Base-by-base conservation (phyloP, 2,113 vertebrate species). In the Rallus limicola region DNA sequence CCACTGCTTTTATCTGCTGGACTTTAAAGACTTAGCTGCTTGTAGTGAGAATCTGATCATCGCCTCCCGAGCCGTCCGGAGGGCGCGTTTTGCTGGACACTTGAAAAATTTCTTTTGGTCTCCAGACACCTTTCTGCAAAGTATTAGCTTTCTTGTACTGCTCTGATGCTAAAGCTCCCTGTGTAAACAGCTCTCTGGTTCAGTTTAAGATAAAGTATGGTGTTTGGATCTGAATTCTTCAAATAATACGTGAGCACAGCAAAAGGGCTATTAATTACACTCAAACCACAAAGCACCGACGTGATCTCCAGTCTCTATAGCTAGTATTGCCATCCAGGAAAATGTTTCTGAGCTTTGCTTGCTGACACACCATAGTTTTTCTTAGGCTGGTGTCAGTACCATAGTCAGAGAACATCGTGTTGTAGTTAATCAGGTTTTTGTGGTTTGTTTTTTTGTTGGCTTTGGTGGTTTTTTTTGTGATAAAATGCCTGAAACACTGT, bases 11-110 rank as follows among this genome's bases (percentile, higher is more conserved):
- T 96, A 98, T 98, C 97, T 97, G 96, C 97, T 97, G 98, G 98
- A 98, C 96, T 97, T 96, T 98, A 97, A 95, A 98, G 98, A 96
- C 95, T 93, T 86, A 92, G 95, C 97, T 98, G 95, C 96, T 98
- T 98, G 95, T 91, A 98, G 94, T 93, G 89, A 96, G 97, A 98
- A 92, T 97, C 97, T 76, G 97, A 96, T 95, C 96, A 97, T 94
- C 68, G 56, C 58, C 85, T 96, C 55, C 23, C 65, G 29, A 62
- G 65, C 34, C 95, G 46, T 36, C 44, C 12, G 29, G 64, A 93
- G 87, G 65, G 65, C 3, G 48, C 8, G 8, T 96, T 96, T 95
- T 1, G 6, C 60, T 1, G 13, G 67, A 93, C 93, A 93, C 46
- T 86, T 88, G 62, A 96, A 97, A 89, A 95, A 95, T 86, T 93